Percentiles rank a stretch among this genome's conserved stretches.
phyloP scores from a whole-genome alignment of 1,140 invertebrate species.

The Camponotus vicinus region DNA sequence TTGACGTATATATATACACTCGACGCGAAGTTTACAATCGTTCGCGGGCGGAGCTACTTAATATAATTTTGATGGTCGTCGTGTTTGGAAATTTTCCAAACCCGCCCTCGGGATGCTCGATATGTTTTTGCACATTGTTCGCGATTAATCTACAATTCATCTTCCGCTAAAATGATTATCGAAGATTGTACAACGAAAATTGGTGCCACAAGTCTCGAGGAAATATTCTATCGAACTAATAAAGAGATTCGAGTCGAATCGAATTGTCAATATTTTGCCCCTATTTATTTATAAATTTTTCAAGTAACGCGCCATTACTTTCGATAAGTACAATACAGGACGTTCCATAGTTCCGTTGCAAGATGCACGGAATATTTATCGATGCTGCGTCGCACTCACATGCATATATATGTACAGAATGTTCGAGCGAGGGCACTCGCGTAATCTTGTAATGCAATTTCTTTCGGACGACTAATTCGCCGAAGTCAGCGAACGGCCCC shows the following conservation, averaged over 20 bases:
- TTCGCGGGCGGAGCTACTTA: constrained; percentile 28
- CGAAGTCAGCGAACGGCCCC: constrained; percentile 71
- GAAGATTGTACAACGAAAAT: not conserved
- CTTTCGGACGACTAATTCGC: constrained; percentile 72
- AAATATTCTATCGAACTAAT: not conserved
- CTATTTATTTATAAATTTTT: not conserved
- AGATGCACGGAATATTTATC: not conserved
- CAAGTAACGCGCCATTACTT: not conserved
- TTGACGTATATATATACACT: not conserved
- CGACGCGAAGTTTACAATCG: not conserved
- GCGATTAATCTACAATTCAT: constrained; percentile 5
- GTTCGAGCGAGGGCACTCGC: constrained; percentile 28
- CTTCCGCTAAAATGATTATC: not conserved
- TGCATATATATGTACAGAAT: not conserved
- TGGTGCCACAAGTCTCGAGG: not conserved
- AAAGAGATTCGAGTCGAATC: not conserved
- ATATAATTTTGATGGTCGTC: constrained; percentile 49
- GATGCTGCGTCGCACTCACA: constrained; percentile 7
- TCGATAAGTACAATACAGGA: not conserved
- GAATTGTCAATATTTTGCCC: not conserved
- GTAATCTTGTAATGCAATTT: constrained; percentile 74
- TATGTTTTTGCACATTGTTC: not conserved
- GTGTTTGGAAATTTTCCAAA: constrained; percentile 56
- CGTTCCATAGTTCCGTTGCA: not conserved
- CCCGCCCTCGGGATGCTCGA: constrained; percentile 26